These are phyloP conservation scores for Machaerirhynchus nigripectus DNA, from an alignment of 2,113 vertebrate species.

Conservation along the genomic window DNA sequence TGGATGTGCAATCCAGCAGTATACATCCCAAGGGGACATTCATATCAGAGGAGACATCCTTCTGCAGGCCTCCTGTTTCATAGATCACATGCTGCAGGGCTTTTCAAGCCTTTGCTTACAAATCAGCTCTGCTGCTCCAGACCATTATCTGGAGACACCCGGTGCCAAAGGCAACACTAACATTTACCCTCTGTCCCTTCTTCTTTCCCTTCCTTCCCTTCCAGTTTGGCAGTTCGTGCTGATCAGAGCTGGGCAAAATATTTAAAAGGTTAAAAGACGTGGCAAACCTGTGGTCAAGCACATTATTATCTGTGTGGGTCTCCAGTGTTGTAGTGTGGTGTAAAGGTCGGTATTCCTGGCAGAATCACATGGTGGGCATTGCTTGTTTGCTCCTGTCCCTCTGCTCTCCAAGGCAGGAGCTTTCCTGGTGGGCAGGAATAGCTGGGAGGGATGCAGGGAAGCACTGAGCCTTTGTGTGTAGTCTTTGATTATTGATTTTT, in stretches of 20 bases:
- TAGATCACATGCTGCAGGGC: constrained; percentile 41
- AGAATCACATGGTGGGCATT: not conserved
- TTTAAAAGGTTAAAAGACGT: not conserved
- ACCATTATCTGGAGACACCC: not conserved
- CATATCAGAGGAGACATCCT: constrained; percentile 46
- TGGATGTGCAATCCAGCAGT: constrained; percentile 48
- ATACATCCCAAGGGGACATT: constrained; percentile 67
- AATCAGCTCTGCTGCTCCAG: constrained; percentile 1
- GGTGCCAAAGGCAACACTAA: not conserved
- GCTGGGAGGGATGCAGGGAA: not conserved
- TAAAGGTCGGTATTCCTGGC: not conserved
- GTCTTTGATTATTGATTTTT: constrained; percentile 14
- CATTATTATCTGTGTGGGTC: not conserved
- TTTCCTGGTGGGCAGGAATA: not conserved
- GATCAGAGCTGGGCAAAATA: not conserved
- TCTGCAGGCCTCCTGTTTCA: constrained; percentile 27
- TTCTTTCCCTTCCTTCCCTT: not conserved
- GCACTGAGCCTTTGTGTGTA: not conserved
- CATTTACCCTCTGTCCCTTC: not conserved
- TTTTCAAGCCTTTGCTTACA: constrained; percentile 35
- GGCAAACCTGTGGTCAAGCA: not conserved
- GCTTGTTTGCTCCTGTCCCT: not conserved
- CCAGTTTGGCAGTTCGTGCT: not conserved
- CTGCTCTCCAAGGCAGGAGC: not conserved
- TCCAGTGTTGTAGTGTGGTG: not conserved